phyloP scores from a whole-genome alignment of 1,140 invertebrate genomes.

The Mya arenaria region DNA sequence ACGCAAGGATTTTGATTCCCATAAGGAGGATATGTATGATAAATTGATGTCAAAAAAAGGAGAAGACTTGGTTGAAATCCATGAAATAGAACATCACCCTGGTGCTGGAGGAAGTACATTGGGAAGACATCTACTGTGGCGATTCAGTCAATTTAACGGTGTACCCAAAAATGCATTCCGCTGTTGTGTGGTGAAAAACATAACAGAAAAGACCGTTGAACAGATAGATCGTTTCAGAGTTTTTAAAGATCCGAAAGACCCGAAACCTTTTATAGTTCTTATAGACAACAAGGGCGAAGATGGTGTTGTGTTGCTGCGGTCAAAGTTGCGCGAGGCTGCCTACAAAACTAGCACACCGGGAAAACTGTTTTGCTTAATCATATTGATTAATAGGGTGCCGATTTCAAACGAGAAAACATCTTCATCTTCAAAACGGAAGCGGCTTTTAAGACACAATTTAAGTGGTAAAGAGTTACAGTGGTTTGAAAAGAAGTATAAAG shows the following conservation, averaged over 20 bases:
- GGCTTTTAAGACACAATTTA: slow-evolving; percentile 11
- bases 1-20: not conserved
- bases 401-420: not conserved
- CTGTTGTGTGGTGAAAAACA: slow-evolving; percentile 25
- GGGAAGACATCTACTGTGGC: slow-evolving; percentile 23
- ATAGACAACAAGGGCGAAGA: slow-evolving; percentile 32
- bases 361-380: slow-evolving; percentile 27
- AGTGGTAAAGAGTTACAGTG: not conserved
- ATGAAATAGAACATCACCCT: slow-evolving; percentile 18
- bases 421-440: not conserved
- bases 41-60: not conserved
- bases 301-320: not conserved
- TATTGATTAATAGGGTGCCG: not conserved
- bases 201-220: not conserved
- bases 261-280: slow-evolving; percentile 23
- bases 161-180: not conserved
- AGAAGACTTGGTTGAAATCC: not conserved
- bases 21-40: slow-evolving; percentile 15
- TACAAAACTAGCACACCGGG: not conserved
- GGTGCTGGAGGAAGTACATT: slow-evolving; percentile 34
- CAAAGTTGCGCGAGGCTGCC: not conserved
- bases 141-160: slow-evolving; percentile 36
- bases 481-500: slow-evolving; percentile 18
- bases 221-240: slow-evolving; percentile 7
- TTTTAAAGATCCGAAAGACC: slow-evolving; percentile 21